Evolutionary conservation across 2,888 invertebrate species (phyloP).

Genomic region (Germaria angustata): DNA sequence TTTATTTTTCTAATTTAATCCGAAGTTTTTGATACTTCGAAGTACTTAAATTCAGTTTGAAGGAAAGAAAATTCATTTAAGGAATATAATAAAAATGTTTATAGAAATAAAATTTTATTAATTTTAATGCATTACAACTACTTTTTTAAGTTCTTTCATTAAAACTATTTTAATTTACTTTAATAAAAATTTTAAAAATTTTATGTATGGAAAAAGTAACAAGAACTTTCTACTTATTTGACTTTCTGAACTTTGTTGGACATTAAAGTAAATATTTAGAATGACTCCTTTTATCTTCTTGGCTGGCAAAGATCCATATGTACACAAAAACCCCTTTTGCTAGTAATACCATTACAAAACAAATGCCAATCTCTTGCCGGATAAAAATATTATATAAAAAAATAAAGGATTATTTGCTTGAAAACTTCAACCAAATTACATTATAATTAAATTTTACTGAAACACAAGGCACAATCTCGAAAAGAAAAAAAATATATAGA

Average conservation of each 20-base stretch:
- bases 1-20: too few species aligned
- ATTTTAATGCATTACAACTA: too few species aligned
- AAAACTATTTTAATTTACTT: too few species aligned
- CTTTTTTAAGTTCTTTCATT: background rate
- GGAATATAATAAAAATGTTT: too few species aligned
- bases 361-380: background rate
- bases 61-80: too few species aligned
- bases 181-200: background rate
- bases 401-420: slow-evolving; percentile 61
- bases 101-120: too few species aligned
- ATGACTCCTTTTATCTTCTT: slow-evolving; percentile 27
- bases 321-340: background rate
- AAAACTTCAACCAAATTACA: slow-evolving; percentile 57
- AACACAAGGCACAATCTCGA: slow-evolving; percentile 45
- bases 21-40: too few species aligned
- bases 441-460: slow-evolving; percentile 62
- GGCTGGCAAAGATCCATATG: slow-evolving; percentile 12
- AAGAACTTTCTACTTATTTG: slow-evolving; percentile 31
- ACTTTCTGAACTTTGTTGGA: slow-evolving; percentile 56
- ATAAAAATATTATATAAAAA: slow-evolving; percentile 16
- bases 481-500: background rate
- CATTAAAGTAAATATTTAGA: slow-evolving; percentile 60
- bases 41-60: too few species aligned
- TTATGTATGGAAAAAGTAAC: background rate
- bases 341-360: background rate